Evolutionary conservation across 1,140 invertebrate genomes (phyloP).

Genomic region (Whitmania pigra): DNA sequence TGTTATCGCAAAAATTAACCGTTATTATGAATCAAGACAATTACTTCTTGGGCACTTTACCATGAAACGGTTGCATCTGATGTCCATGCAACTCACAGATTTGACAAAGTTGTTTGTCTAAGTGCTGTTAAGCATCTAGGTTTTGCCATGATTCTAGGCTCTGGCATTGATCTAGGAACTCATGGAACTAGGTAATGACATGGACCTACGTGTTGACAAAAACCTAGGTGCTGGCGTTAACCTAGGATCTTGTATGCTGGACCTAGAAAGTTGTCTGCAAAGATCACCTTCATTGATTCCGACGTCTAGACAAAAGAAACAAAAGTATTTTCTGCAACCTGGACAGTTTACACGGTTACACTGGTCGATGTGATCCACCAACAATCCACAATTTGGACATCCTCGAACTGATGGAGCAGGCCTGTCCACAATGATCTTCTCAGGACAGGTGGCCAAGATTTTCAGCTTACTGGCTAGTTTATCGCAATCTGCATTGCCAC

Average conservation of each 20-base stretch:
- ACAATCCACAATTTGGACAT: constrained; percentile 15
- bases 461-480: neutral
- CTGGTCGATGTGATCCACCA: neutral
- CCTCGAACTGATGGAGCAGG: neutral
- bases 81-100: too few relatives aligned
- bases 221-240: too few relatives aligned
- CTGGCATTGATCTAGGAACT: too few relatives aligned
- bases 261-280: neutral
- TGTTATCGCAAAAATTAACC: too few relatives aligned
- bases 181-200: too few relatives aligned
- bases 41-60: too few relatives aligned
- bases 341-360: neutral
- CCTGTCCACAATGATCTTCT: constrained; percentile 5
- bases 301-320: constrained; percentile 12
- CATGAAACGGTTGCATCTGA: too few relatives aligned
- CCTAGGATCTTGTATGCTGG: too few relatives aligned
- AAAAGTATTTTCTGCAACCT: constrained; percentile 9
- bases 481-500: neutral
- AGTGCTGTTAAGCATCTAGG: neutral
- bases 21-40: too few relatives aligned
- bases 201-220: too few relatives aligned
- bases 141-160: too few relatives aligned
- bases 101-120: neutral
- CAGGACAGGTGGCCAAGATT: constrained; percentile 2
- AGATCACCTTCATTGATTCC: neutral